phyloP scores from a whole-genome alignment of 2,797 vertebrate genomes.

The Chloroceryle inda region DNA sequence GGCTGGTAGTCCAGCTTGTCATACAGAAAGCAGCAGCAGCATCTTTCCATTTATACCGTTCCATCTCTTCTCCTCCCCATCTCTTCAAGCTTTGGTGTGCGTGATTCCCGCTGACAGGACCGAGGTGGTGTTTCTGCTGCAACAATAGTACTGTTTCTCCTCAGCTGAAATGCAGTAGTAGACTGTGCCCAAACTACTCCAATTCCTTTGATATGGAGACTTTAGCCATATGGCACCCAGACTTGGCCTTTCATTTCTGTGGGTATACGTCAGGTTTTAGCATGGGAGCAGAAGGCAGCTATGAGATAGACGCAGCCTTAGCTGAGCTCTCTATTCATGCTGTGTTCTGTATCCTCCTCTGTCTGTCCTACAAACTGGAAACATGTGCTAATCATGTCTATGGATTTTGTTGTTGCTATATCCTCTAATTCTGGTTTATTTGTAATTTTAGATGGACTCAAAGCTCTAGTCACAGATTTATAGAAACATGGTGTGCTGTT shows the following conservation, averaged over 20 bases:
- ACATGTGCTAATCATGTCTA: background rate
- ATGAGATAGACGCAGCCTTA: background rate
- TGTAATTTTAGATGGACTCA: conserved; percentile 18
- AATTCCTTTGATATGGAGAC: background rate
- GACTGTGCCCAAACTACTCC: background rate
- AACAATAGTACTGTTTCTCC: background rate
- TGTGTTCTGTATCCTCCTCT: background rate
- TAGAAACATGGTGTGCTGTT: background rate
- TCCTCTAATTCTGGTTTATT: conserved; percentile 13
- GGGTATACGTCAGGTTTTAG: background rate
- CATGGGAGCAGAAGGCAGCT: background rate
- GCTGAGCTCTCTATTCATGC: background rate
- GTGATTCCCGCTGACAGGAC: background rate
- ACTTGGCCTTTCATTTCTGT: background rate
- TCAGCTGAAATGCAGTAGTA: background rate
- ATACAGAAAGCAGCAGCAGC: background rate
- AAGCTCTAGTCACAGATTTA: background rate
- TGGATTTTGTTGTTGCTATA: background rate
- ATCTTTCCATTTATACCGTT: background rate
- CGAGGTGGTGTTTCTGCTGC: background rate
- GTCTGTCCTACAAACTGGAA: conserved; percentile 6
- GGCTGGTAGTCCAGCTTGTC: background rate
- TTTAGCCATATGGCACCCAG: background rate
- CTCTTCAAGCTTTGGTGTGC: background rate
- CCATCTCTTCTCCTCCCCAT: background rate